Evolutionary conservation across 2,797 vertebrate species (phyloP), one percentile per base, ranked within the genome.

Genomic region (Aldrovandia affinis): DNA sequence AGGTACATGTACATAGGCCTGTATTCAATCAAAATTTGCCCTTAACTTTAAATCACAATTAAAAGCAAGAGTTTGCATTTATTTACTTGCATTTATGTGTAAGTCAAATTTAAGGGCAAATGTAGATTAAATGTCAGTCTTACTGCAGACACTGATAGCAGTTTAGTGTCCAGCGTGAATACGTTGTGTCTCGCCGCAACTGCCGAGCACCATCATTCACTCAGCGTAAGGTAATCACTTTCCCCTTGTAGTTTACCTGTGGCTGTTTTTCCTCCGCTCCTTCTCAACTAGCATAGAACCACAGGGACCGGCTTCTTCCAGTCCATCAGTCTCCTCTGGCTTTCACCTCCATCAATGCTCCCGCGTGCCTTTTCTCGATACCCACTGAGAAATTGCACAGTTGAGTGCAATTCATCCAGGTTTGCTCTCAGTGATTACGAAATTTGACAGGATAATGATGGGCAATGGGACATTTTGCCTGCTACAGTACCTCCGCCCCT

Each of bases 301-400:
- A 70, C 15, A 36, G 15, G 33, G 14, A 15, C 68, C 39, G 68
- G 39, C 36, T 30, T 70, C 68, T 39, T 30, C 30, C 25, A 28
- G 61, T 65, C 61, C 10, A 30, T 65, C 61, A 65, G n/a, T n/a
- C n/a, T n/a, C n/a, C n/a, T n/a, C n/a, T n/a, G n/a, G n/a, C n/a
- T n/a, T n/a, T n/a, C n/a, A n/a, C 61, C 25, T 65, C 30, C n/a
- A 14, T n/a, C 20, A 33, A 36, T 70, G 28, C 33, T 39, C 10
- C 30, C 12, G 18, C 28, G 14, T 68, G 28, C n/a, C 1, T 33
- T n/a, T 70, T 70, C 68, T 33, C 39, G 61, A 65, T 65, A 30
- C 61, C 61, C 61, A 65, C 28, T 65, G 61, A 65, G 61, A 65
- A 65, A 30, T 59, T 59, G 57, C 20, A 59, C 57, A 59, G 57